Base-by-base conservation (phyloP, 2,113 vertebrate genomes). In the Odobenus rosmarus region DNA sequence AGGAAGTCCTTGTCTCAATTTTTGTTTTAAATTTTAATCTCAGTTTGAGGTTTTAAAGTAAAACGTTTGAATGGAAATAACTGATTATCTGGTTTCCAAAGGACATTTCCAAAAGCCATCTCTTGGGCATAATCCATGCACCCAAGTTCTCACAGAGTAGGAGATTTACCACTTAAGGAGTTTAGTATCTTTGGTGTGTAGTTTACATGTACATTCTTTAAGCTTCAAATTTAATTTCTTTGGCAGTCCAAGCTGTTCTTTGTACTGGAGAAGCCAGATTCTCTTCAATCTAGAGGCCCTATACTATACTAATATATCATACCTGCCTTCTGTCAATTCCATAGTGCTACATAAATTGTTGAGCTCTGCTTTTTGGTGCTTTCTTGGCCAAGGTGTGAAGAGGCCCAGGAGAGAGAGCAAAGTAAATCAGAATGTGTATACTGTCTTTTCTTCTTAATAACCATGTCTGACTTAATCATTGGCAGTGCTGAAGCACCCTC, bases 161-260 rank as follows among this genome's bases (percentile, higher is more conserved):
- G 80, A 96, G 92, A 98, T 93, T 98, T 97, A 97, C 93, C 95
- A 85, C 74, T 97, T 88, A 77, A 57, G 51, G 93, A 90, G 74
- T 95, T 90, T 71, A 96, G 77, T 97, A 81, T 96, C 95, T 85
- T 81, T 94, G 88, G 87, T 90, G 53, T 64, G 46, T 94, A 92
- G 80, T 96, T 97, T 82, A 95, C 71, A 31, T 61, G 69, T 31
- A 90, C 90, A 91, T 98, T 97, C 26, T 97, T 97, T 71, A 97
- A 88, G 97, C 96, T 98, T 98, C 98, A 97, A 95, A 96, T 98
- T 98, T 97, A 95, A 97, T 98, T 98, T 98, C 90, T 98, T 98
- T 99, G 98, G 98, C 98, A 98, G 96, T 92, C 62, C 59, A 93
- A 81, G 93, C 81, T 59, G 1, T 69, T 97, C 88, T 96, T 82